Conservation (phyloP, 2,113 vertebrate species). For the Holacanthus passer region DNA sequence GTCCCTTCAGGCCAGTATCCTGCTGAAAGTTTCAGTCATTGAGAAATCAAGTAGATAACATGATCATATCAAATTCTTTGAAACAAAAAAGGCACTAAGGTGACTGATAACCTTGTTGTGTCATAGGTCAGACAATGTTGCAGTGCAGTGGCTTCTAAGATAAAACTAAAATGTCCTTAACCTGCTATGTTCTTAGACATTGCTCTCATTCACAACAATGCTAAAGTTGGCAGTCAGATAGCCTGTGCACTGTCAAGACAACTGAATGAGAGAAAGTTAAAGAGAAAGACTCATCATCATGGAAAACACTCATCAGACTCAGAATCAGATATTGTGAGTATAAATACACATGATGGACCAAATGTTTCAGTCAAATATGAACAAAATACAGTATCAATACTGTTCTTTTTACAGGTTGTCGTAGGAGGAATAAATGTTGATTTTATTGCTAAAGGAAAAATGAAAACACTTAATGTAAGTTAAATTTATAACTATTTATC, state of each 20-base stretch:
- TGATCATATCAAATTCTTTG: constrained; percentile 5
- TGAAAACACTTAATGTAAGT: constrained; percentile 84
- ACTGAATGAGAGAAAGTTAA: constrained; percentile 49
- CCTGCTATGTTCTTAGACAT: constrained; percentile 83
- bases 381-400: neutral
- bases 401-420: constrained; percentile 85
- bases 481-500: neutral
- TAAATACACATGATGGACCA: neutral
- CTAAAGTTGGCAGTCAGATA: constrained; percentile 90
- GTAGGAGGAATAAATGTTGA: constrained; percentile 92
- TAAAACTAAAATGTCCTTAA: constrained; percentile 41
- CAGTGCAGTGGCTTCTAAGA: neutral
- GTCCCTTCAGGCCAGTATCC: constrained; percentile 92
- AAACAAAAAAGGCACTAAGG: neutral
- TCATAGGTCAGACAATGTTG: neutral
- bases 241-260: constrained; percentile 86
- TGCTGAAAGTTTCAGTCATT: constrained; percentile 52
- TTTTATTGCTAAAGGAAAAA: constrained; percentile 89
- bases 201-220: constrained; percentile 91
- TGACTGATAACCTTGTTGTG: neutral
- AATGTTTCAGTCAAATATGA: neutral
- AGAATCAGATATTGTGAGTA: constrained; percentile 74
- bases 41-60: neutral
- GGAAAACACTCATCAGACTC: constrained; percentile 30
- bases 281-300: constrained; percentile 17